Base-by-base conservation (phyloP, 1,140 invertebrate species). In the Microplitis mediator region DNA sequence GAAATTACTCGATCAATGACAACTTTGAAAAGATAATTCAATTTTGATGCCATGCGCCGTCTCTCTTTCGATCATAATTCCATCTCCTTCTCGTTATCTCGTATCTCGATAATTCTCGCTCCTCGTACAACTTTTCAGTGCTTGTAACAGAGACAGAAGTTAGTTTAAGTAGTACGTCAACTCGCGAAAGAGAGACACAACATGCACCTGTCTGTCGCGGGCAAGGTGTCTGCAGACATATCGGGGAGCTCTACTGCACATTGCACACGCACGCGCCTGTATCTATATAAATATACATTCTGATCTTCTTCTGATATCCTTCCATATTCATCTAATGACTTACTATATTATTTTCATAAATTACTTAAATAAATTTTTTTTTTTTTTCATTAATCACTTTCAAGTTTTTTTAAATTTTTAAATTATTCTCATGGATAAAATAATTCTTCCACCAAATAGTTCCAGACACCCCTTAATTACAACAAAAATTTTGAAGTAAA, bases 211-310 rank as follows among this genome's bases (percentile, higher is more conserved):
- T 45, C 39, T 45, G 39, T 45, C 39, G 39, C 39, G 39, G 39
- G 39, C 39, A 45, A 45, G 39, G 39, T 45, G 39, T 45, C 39
- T 45, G 39, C 39, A 45, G 39, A 45, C 39, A 45, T 23, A 23
- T 45, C 39, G 39, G 39, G 39, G 39, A 6, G 11, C 39, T 45
- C 39, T 45, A 45, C 39, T 45, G 39, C 39, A 45, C 39, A 45
- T 45, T 45, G 39, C 39, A 45, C 39, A 45, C 39, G 39, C 39
- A 45, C 39, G 39, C 39, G 39, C 35, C 45, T 54, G 45, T 68
- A 68, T 54, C 52, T 54, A 68, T 54, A 54, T 68, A 54, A 66
- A 66, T 66, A 66, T 51, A 34, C n/a, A 23, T 50, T 66, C 64
- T 50, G 52, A 56, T 34, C 23, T 68, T 23, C 23, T 23, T 23